These are phyloP conservation scores for Drosophila serrata DNA, from an alignment of 1,140 invertebrate genomes.

Conservation along the genomic window DNA sequence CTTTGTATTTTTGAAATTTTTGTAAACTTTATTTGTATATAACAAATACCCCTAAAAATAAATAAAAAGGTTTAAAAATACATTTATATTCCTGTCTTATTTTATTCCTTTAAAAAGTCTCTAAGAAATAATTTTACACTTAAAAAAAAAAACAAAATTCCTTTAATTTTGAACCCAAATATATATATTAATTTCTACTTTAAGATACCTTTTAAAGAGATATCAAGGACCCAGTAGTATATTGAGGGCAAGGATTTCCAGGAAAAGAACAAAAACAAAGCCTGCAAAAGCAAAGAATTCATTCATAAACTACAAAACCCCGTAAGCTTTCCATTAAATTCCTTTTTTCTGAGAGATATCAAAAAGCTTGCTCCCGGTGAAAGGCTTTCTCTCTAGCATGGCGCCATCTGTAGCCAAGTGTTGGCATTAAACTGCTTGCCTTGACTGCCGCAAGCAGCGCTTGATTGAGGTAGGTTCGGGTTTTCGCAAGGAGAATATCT, in stretches of 20 bases:
- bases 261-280: neutral
- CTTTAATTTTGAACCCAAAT: neutral
- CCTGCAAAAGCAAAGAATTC: conserved; percentile 12
- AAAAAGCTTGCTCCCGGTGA: conserved; percentile 40
- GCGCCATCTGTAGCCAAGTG: conserved; percentile 52
- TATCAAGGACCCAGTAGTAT: neutral
- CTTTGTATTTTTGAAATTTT: neutral
- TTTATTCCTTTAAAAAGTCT: neutral
- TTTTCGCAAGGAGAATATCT: conserved; percentile 3
- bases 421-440: conserved; percentile 19
- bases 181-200: neutral
- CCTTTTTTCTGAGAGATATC: neutral
- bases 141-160: neutral
- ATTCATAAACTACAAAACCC: conserved; percentile 60
- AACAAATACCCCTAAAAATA: neutral
- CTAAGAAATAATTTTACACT: neutral
- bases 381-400: conserved; percentile 33
- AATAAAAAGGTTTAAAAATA: neutral
- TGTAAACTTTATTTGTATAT: neutral
- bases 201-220: neutral
- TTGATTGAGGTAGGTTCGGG: conserved; percentile 69
- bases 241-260: neutral
- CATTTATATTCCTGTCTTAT: too few relatives aligned
- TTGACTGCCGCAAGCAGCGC: conserved; percentile 40
- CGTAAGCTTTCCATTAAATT: conserved; percentile 23